Evolutionary conservation across 30 jellyfish, hydroid and myxozoan genomes (phyloP), one percentile per base, ranked within the genome.

Genomic region (Turritopsis rubra): DNA sequence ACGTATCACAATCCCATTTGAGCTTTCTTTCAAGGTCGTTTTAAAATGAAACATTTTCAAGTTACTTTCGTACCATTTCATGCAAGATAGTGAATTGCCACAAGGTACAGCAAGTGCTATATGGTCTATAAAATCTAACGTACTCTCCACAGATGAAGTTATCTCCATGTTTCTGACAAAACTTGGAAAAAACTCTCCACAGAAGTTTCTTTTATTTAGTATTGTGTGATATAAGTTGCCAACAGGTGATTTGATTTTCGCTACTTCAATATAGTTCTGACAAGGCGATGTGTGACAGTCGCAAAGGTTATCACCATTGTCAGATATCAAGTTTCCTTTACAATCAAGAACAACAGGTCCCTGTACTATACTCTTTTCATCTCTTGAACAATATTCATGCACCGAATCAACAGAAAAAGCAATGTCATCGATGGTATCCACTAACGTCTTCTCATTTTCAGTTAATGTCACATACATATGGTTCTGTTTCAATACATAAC

Each of bases 151-250:
- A 21, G 65, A 78, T 19, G 75, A 21, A 25, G 31, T 52, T 41
- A 3, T 30, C 16, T 28, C 81, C 7, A 29, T 29, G 18, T 31
- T 30, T 8, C 68, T 81, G 7, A 72, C 77, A 87, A 87, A 92
- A 22, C 86, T 75, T 13, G 98, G 98, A 71, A 92, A 66, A 75
- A 87, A 92, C 41, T 22, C 66, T 8, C 98, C 96, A 65, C n/a
- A 26, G 54, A 28, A 87, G 18, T 84, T 84, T 8, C 81, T 30
- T 85, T 87, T 92, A 0, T 92, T 81, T 13, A 87, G 5, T 9
- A 92, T 21, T 1, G 96, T 84, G 80, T 92, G 98, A 29, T 78
- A 75, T 26, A 92, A 19, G 28, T 84, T 84, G 52, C 98, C 98
- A 27, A 92, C 66, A 0, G 98, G 96, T 22, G 98, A 87, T 72